These are phyloP conservation scores for Hydra vulgaris DNA, from an alignment of 30 jellyfish, hydroid and myxozoan species.

Conservation along the genomic window DNA sequence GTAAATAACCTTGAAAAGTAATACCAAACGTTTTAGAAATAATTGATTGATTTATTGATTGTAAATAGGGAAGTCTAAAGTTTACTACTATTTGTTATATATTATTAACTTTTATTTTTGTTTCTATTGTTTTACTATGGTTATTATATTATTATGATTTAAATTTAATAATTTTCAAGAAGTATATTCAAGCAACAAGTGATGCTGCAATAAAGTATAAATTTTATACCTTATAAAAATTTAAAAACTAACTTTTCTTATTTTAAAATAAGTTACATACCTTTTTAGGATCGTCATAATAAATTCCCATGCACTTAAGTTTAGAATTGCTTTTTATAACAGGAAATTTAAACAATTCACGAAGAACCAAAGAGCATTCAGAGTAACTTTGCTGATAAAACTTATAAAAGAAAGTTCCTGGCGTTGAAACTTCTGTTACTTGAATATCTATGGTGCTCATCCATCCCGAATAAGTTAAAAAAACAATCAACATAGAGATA, in stretches of 20 bases:
- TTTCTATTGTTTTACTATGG: too few relatives aligned
- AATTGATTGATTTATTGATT: too few relatives aligned
- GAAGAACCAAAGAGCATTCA: too few relatives aligned
- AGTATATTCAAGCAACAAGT: too few relatives aligned
- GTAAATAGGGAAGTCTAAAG: too few relatives aligned
- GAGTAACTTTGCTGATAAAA: constrained; percentile 7
- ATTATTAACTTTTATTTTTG: too few relatives aligned
- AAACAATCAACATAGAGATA: background rate
- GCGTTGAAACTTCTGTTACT: constrained; percentile 18
- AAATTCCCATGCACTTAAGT: constrained; percentile 16
- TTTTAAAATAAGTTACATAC: background rate
- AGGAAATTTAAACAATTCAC: constrained; percentile 11
- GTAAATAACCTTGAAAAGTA: too few relatives aligned
- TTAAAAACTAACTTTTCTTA: background rate
- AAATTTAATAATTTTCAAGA: too few relatives aligned
- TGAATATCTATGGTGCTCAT: background rate
- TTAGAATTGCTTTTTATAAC: background rate
- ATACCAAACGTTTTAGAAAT: too few relatives aligned
- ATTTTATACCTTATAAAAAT: background rate
- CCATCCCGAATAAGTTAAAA: constrained; percentile 26
- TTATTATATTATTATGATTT: too few relatives aligned
- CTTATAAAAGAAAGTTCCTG: constrained; percentile 15
- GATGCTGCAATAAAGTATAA: too few relatives aligned
- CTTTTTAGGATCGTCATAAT: constrained; percentile 32
- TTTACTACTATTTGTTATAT: too few relatives aligned